Base-by-base conservation (phyloP, 2,797 vertebrate species). In the Urocyon cinereoargenteus region DNA sequence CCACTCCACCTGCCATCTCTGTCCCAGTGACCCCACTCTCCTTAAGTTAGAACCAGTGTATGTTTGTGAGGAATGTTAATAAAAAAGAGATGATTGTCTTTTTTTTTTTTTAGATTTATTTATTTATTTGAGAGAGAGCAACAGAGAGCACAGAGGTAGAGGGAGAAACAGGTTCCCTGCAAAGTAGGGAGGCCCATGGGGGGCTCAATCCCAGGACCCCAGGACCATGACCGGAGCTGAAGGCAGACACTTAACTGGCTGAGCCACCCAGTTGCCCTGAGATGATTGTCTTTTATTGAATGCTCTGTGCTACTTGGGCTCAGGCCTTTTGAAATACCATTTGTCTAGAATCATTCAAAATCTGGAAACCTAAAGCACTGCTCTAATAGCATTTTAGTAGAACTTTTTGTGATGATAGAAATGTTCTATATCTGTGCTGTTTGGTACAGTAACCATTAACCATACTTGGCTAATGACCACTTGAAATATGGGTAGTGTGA, bases 281-380 rank as follows among this genome's bases (percentile, higher is more conserved):
- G 66, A 51, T 31, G 40, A 51, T 57, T 78, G 28, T 84, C 64
- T 84, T 73, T 91, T 95, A 66, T 61, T 90, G 70, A 93, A 66
- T 86, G 18, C 62, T 90, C n/a, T 79, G 0, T 79, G 21, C 28
- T 90, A 22, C 53, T 77, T 72, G n/a, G 53, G 53, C n/a, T 57
- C 45, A 86, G 49, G 61, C 19, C 68, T 87, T 94, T 96, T 92
- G 55, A 72, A 83, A 14, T 78, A 31, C 85, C 15, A 8, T 94
- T 94, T 91, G 21, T 81, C 45, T 51, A 78, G 49, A 91, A 89
- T 78, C 34, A 59, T 57, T 93, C 68, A 96, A 66, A 86, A 90
- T 95, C 61, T 90, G 73, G 90, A 86, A 49, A 83, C 90, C 24
- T 90, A 90, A 77, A 77, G 36, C 21, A 24, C 70, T 83, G n/a